Evolutionary conservation across 2,888 invertebrate genomes (phyloP), one percentile per base, ranked within the genome.

Genomic region (Apomyelois bistriatella): DNA sequence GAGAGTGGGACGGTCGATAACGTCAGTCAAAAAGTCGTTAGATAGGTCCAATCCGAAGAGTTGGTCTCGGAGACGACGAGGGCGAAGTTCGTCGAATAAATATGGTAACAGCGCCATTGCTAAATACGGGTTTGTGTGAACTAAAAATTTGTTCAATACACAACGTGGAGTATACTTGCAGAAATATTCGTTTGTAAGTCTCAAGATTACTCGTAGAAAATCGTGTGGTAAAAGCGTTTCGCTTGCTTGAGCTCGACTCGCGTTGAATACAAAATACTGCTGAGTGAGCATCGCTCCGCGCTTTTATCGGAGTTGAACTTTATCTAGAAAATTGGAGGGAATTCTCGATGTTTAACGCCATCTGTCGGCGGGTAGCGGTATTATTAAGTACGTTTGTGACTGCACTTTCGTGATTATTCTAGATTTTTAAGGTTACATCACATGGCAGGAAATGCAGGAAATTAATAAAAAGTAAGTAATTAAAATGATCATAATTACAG

Each of bases 81-180:
- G 85, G 37, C 79, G 73, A 3, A 82, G 43, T 3, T 86, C 83
- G 55, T 81, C 79, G 4, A 86, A 57, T 40, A 85, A 61, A 51
- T 82, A 83, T 1, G 87, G 85, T 70, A 89, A 13, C 35, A 89
- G 65, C n/a, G 88, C 79, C 89, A 89, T 88, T 46, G 40, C 12
- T 6, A 3, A 28, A 5, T 13, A 40, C 40, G 41, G 17, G 1
- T 41, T n/a, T 12, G 9, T 22, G 17, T 22, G 41, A 0, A 38
- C n/a, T 12, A 38, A 7, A 1, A 15, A 12, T 7, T 38, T 4
- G n/a, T 22, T 15, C 22, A 42, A 22, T 22, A 22, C 22, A 22
- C 22, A n/a, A n/a, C n/a, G 2, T 22, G 7, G 0, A n/a, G 13
- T 15, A 32, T 54, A 48, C 36, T 61, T 58, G 54, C 61, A 55